Base-by-base conservation (phyloP, 2,888 invertebrate genomes). In the Dynastes maya region DNA sequence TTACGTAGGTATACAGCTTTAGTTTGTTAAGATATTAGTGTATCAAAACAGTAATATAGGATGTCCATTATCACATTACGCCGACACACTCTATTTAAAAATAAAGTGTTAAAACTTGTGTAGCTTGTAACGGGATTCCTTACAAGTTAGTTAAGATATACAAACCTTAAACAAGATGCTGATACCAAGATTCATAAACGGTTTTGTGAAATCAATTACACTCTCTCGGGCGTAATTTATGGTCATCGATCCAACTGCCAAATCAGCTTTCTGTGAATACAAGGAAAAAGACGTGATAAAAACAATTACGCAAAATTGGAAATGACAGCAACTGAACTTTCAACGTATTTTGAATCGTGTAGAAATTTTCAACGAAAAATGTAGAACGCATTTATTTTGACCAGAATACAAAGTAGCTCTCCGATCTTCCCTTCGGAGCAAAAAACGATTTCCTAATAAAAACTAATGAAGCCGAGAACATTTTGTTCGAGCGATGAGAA, bases 171-270 rank as follows among this genome's bases (percentile, higher is more conserved):
- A 98, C 49, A 98, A 90, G 86, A 99, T 99, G 29, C 97, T 97
- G 80, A 98, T 98, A 45, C 98, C 98, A 13, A 98, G 92, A 88
- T 98, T 98, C 96, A 99, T 97, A 89, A 98, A 99, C 0, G 98
- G 99, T 86, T 98, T 98, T 0, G 98, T 98, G 89, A 99, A 99
- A 89, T 98, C 98, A 79, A 99, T 97, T 78, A 97, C 95, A 70
- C 96, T 95, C 88, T 98, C 98, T 22, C 99, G 90, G 0, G 98
- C 97, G 88, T 98, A 98, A 89, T 97, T 98, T 84, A 99, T 99
- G 1, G 98, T 99, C 95, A 99, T 96, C 0, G 98, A 97, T 0
- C 97, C 98, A 0, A 98, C 97, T 0, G 98, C 98, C 82, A 99
- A 91, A 87, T 99, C 98, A 0, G 98, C 98, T 89, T 95, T 94